Conservation (phyloP, 1,140 invertebrate genomes). For the Zaprionus africanus region DNA sequence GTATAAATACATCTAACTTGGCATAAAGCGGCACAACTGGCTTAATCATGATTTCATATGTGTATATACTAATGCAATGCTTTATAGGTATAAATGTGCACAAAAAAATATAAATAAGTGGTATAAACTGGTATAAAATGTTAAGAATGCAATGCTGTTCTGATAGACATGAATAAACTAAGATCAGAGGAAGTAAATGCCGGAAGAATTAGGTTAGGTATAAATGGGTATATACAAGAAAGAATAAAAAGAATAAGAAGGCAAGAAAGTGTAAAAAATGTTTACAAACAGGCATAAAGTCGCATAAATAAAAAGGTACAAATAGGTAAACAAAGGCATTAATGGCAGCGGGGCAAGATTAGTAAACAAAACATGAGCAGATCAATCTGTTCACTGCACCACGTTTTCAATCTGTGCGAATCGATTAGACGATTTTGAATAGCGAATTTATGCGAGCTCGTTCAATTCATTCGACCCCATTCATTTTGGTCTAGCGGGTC, state of each 20-base stretch:
- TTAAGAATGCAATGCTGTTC: not conserved
- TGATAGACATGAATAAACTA: too few relatives aligned
- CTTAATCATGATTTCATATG: not conserved
- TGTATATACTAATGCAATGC: too few relatives aligned
- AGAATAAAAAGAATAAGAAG: not conserved
- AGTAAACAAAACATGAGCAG: not conserved
- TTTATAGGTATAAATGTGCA: not conserved
- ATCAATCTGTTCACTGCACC: not conserved
- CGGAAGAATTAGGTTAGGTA: not conserved
- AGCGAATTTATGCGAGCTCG: not conserved
- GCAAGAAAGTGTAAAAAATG: not conserved
- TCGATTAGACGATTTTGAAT: not conserved
- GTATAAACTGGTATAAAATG: not conserved
- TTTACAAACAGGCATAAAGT: too few relatives aligned
- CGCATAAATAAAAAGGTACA: too few relatives aligned
- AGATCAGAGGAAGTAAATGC: too few relatives aligned
- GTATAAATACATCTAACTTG: not conserved
- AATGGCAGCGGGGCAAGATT: not conserved
- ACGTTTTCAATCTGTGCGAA: not conserved
- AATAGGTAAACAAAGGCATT: too few relatives aligned
- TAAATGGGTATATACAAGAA: not conserved
- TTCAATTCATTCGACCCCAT: not conserved
- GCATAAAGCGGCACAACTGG: too few relatives aligned
- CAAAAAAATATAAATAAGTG: not conserved
- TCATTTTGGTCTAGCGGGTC: not conserved